Conservation (phyloP, 2,797 vertebrate genomes). For the Leptatherina wallacei region DNA sequence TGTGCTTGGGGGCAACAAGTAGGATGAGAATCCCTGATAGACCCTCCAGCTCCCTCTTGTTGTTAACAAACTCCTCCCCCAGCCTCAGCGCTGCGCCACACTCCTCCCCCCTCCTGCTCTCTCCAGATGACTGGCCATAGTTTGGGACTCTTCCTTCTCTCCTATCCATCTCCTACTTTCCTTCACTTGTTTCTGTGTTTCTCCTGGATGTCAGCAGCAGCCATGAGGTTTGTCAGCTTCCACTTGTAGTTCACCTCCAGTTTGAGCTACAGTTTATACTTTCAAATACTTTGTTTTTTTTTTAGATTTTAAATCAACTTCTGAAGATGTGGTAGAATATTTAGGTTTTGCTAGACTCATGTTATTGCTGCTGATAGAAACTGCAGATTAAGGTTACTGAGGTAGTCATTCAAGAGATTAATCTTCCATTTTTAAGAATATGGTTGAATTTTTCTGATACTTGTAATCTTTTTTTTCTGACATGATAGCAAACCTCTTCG, state of each 20-base stretch:
- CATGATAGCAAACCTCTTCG: neutral
- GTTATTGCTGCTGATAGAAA: neutral
- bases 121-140: slow-evolving; percentile 40
- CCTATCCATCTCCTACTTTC: slow-evolving; percentile 47
- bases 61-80: slow-evolving; percentile 66
- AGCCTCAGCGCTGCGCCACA: slow-evolving; percentile 11
- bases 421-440: neutral
- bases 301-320: neutral
- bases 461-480: neutral
- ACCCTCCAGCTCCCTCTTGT: slow-evolving; percentile 15
- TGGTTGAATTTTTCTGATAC: neutral
- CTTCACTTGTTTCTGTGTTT: slow-evolving; percentile 34
- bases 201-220: slow-evolving; percentile 62
- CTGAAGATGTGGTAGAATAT: neutral
- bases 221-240: slow-evolving; percentile 70
- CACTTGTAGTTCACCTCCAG: slow-evolving; percentile 14
- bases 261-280: neutral
- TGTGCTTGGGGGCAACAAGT: slow-evolving; percentile 21
- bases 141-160: slow-evolving; percentile 56
- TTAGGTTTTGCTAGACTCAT: neutral
- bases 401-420: slow-evolving; percentile 11
- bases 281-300: neutral
- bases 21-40: slow-evolving; percentile 24
- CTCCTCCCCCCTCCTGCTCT: slow-evolving; percentile 43
- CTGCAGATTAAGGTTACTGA: slow-evolving; percentile 1